Base-by-base conservation (phyloP, 2,888 invertebrate species). In the Willowsia nigromaculata region DNA sequence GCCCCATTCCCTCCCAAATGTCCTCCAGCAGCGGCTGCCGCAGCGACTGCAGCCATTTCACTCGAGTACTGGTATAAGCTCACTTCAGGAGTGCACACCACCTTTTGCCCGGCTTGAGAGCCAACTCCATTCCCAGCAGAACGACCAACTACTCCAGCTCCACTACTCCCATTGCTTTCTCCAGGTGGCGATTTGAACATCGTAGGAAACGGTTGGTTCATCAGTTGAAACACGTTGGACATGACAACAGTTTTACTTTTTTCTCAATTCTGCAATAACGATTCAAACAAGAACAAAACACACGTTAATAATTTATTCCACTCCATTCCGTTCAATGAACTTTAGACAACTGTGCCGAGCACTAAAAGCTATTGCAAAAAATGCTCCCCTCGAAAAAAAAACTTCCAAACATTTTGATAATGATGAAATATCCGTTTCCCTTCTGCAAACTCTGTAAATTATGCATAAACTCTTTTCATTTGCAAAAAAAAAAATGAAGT, bases 61-160 rank as follows among this genome's bases (percentile, higher is more conserved):
- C 90, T 87, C 33, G 91, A 88, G 91, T 93, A 93, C 68, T 91
- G 92, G 76, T 93, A 93, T 85, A 93, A 90, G 91, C 92, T 92
- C 88, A 93, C 93, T 91, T 93, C 92, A n/a, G 93, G 93, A 89
- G 93, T 93, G 89, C 93, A 93, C 68, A 93, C 90, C 74, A 93
- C 92, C 89, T 92, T 92, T 85, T 93, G 93, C 59, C 91, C 91
- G n/a, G 90, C 84, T 50, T 80, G 82, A 50, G 82, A 86, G 53
- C 62, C 82, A 62, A 68, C 83, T 3, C 1, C 30, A 1, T 30
- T 30, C n/a, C n/a, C n/a, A n/a, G n/a, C n/a, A 9, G 30, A 27
- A 50, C 53, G 25, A 43, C 82, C 87, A n/a, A 40, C 40, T 7
- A 22, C 30, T 59, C 59, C 30, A 37, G 40, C 81, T 25, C 53